Percentiles rank a stretch among this genome's conserved stretches.
Evolutionary conservation across 2,113 vertebrate species (phyloP).

Genomic region (Embiotoca jacksoni): DNA sequence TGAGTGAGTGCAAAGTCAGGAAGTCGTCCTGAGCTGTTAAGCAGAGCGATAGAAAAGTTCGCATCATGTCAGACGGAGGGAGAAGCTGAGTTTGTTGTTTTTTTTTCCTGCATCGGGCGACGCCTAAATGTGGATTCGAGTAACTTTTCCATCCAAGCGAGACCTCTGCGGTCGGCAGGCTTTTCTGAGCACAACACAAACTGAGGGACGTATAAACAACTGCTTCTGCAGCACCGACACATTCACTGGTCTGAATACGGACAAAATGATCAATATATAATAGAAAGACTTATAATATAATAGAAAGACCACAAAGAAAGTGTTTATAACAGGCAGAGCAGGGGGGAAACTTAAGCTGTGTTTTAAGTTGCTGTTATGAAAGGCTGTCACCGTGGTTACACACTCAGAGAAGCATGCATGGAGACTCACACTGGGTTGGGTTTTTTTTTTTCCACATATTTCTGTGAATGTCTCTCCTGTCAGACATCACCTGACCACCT

Average conservation of each 20-base stretch:
- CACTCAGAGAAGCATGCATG: constrained; percentile 8
- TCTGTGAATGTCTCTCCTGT: constrained; percentile 1
- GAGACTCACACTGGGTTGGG: constrained; percentile 9
- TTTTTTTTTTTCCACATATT: constrained; percentile 16
- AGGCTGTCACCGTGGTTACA: constrained; percentile 43
- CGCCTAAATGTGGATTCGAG: constrained; percentile 60
- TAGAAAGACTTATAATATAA: constrained; percentile 6
- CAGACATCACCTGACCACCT: constrained; percentile 11
- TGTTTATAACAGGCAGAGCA: constrained; percentile 23
- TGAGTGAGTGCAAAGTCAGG: constrained; percentile 29
- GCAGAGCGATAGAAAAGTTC: constrained; percentile 33
- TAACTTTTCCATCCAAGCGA: constrained; percentile 46
- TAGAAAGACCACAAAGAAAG: constrained; percentile 37
- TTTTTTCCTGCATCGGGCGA: constrained; percentile 34
- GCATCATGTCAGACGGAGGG: constrained; percentile 40
- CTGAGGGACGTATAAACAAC: constrained; percentile 67
- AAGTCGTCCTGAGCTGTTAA: constrained; percentile 30
- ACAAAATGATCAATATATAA: constrained; percentile 34
- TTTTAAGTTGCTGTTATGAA: constrained; percentile 47
- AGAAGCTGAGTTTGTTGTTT: constrained; percentile 41
- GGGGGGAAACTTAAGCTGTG: constrained; percentile 47
- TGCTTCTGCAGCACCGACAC: constrained; percentile 51
- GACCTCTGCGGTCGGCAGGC: constrained; percentile 50
- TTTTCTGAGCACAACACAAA: constrained; percentile 60
- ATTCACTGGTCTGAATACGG: constrained; percentile 55